Percentiles rank a stretch among this genome's conserved stretches.
Conservation (phyloP, 2,113 vertebrate genomes). For the Solea senegalensis region DNA sequence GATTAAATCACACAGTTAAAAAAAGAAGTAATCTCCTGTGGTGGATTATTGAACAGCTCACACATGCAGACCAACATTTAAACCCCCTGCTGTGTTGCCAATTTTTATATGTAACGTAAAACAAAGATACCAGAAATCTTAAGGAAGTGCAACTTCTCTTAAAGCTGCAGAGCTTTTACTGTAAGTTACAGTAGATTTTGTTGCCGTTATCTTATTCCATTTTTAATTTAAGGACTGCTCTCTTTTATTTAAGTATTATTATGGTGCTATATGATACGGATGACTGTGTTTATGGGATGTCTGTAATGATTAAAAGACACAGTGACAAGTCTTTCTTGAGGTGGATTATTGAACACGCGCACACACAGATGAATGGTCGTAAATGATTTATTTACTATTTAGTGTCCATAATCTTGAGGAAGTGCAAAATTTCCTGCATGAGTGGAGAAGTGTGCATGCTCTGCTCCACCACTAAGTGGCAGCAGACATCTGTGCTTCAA, state of each 20-base stretch:
- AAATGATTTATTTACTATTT: neutral
- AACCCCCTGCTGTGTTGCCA: too few relatives aligned
- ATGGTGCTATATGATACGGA: slow-evolving; percentile 12
- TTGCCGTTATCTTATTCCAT: too few relatives aligned
- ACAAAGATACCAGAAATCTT: too few relatives aligned
- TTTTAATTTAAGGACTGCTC: too few relatives aligned
- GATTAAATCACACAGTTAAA: too few relatives aligned
- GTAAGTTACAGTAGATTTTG: too few relatives aligned
- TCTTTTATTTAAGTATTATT: slow-evolving; percentile 34
- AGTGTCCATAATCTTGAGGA: neutral
- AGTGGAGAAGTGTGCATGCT: neutral
- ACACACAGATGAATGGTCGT: neutral
- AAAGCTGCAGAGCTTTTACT: too few relatives aligned
- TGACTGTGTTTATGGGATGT: slow-evolving; percentile 3
- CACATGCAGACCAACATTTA: too few relatives aligned
- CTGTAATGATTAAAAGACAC: slow-evolving; percentile 46
- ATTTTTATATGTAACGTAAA: too few relatives aligned
- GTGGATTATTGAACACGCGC: slow-evolving; percentile 6
- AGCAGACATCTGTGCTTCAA: slow-evolving; percentile 31
- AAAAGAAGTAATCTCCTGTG: too few relatives aligned
- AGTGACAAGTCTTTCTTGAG: slow-evolving; percentile 1
- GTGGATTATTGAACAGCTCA: too few relatives aligned
- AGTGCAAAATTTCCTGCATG: neutral
- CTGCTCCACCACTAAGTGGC: slow-evolving; percentile 51
- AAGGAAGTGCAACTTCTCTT: too few relatives aligned